These are phyloP conservation scores for Oopsacas minuta DNA, from an alignment of 37 sponge, comb jelly and placozoan species.

Conservation along the genomic window DNA sequence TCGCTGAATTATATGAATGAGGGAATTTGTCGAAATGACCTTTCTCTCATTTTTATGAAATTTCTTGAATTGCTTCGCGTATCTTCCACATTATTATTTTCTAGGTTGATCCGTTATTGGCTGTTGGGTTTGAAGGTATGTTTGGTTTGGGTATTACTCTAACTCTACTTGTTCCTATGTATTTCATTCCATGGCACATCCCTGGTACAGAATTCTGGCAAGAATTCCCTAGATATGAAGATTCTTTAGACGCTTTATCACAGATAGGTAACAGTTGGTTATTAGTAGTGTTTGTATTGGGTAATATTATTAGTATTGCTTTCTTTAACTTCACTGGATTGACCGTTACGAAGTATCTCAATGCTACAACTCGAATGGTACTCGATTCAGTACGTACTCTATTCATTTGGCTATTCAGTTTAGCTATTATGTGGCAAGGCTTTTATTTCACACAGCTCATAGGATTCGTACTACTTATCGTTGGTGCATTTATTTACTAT, in stretches of 20 bases:
- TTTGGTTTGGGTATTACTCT: conserved; percentile 62
- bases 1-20: too few relatives aligned
- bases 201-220: conserved; percentile 59
- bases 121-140: conserved; percentile 92
- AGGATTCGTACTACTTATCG: conserved; percentile 62
- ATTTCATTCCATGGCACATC: conserved; percentile 88
- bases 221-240: conserved; percentile 53
- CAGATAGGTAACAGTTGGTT: conserved; percentile 42
- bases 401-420: conserved; percentile 81
- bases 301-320: conserved; percentile 76
- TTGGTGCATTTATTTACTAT: conserved; percentile 81
- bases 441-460: conserved; percentile 65
- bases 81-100: not conserved
- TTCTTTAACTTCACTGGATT: conserved; percentile 94
- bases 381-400: conserved; percentile 79
- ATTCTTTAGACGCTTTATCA: conserved; percentile 63
- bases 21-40: too few relatives aligned
- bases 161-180: conserved; percentile 73
- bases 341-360: conserved; percentile 73
- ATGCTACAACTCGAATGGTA: conserved; percentile 84
- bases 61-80: too few relatives aligned
- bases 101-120: conserved; percentile 53
- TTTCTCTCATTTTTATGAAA: too few relatives aligned
- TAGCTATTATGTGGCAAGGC: conserved; percentile 63
- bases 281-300: conserved; percentile 48